Percentiles rank a stretch among this genome's conserved stretches.
These are phyloP conservation scores for Helogale parvula DNA, from an alignment of 2,113 vertebrate species.

Conservation along the genomic window DNA sequence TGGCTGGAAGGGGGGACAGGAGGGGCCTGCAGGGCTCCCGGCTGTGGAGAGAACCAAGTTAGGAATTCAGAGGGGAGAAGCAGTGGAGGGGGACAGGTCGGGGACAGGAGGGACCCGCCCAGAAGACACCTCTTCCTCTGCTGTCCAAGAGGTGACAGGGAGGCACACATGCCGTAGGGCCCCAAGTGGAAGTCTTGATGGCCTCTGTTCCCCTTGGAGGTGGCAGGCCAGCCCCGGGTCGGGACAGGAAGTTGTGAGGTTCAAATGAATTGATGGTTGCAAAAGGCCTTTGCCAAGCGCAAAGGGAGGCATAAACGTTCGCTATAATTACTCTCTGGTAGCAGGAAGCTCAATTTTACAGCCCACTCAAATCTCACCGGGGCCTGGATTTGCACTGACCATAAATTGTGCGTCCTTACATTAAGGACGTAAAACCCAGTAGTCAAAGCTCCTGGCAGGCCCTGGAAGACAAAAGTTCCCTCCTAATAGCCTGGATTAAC, in stretches of 20 bases:
- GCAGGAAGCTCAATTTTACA: background rate
- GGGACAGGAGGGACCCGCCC: background rate
- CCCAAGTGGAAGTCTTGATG: constrained; percentile 32
- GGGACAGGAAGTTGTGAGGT: constrained; percentile 75
- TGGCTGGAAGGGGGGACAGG: background rate
- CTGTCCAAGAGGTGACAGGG: background rate
- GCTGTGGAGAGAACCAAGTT: background rate
- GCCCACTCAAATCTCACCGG: background rate
- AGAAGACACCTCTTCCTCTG: background rate
- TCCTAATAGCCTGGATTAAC: constrained; percentile 73
- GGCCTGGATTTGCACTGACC: constrained; percentile 27
- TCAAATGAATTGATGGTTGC: constrained; percentile 47
- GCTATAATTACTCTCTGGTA: background rate
- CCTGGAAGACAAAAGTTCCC: constrained; percentile 56
- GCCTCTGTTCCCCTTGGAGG: constrained; percentile 65
- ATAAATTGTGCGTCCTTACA: constrained; percentile 1
- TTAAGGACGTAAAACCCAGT: constrained; percentile 3
- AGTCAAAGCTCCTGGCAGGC: constrained; percentile 42
- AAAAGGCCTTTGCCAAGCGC: background rate
- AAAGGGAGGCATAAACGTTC: background rate
- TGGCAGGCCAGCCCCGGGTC: constrained; percentile 38
- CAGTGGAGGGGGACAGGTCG: fast-evolving
- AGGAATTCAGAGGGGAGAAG: background rate
- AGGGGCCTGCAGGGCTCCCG: background rate
- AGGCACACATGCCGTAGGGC: background rate